Base-by-base conservation (phyloP, 2,113 vertebrate genomes). In the Empidonax alnorum region DNA sequence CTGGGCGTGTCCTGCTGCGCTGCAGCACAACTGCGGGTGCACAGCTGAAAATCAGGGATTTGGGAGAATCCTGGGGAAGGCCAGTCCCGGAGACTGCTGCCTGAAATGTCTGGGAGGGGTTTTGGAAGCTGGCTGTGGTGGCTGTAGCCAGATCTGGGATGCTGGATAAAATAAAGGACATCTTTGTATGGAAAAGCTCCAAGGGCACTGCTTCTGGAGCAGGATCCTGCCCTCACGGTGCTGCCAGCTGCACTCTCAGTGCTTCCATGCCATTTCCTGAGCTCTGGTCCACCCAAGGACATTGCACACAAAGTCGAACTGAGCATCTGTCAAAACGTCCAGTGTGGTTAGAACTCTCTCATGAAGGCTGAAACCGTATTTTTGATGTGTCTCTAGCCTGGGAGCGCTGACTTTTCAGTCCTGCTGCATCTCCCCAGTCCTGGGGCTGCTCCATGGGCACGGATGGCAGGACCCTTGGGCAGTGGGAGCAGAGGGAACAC, bases 1-100 rank as follows among this genome's bases (percentile, higher is more conserved):
- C 62, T 0, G 56, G 14, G 66, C 0, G 18, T 0, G 1, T 27
- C 71, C 53, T 5, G 52, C 67, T 42, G 49, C 3, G 35, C 63
- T 17, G 24, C 2, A 2, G 27, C 21, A 19, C 56, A 31, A 7
- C 10, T 5, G 1, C 0, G 0, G 8, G 8, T 5, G 55, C 21
- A 14, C 27, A 9, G 0, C 41, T 41, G 53, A 18, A 8, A n/a
- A 24, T 16, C 25, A 1, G 33, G 61, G 56, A 17, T 24, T 62
- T 19, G 20, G 18, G 58, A 4, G 14, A 3, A 52, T 12, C 23
- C 52, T 25, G 0, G 0, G 4, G 35, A 59, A 46, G 58, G 37
- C 9, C 52, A 3, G 53, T 33, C 42, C 49, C n/a, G 84, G 63
- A 24, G 12, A 5, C 28, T 25, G 9, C 58, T 25, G n/a, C 75